Base-by-base conservation (phyloP, 2,888 invertebrate genomes). In the Microplitis manilae region DNA sequence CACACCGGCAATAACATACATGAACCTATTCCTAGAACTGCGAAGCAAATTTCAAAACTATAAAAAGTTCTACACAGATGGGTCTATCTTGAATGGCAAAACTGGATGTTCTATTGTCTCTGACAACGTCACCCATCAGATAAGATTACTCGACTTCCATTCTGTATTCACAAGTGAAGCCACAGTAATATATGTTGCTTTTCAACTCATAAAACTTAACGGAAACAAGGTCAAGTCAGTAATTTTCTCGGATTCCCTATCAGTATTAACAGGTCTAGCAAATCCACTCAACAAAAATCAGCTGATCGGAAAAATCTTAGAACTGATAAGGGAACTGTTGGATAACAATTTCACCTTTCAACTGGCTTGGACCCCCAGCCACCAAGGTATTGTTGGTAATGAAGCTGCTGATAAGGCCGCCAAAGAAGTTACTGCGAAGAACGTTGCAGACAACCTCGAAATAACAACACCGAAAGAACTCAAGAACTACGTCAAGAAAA, bases 131-230 rank as follows among this genome's bases (percentile, higher is more conserved):
- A 9, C 41, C 7, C 2, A 41, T 41, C 8, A 9, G 7, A 41
- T 41, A 7, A 41, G 7, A 41, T 9, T 41, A 41, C 41, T 9
- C 8, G 41, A 41, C 9, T 41, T 9, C 41, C 41, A 41, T 41
- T 41, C 41, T 2, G 9, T 41, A 41, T 17, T 64, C 40, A 68
- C 75, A 15, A 69, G 69, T n/a, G 62, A 69, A 61, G 39, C 60
- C 6, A 60, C n/a, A 30, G 70, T 39, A 69, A 62, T 73, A 39
- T 20, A 13, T 13, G 9, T 20, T 15, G 65, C 72, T 30, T 4
- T 76, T 8, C 13, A 40, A 15, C 17, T 60, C n/a, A 30, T 75
- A 20, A 9, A 68, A 20, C 20, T 20, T 20, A 20, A 20, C 20
- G 20, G 20, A 20, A 20, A 20, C 20, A 20, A 20, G 20, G 20